These are phyloP conservation scores for Coracias cyanogaster DNA, from an alignment of 2,797 vertebrate genomes.

Conservation along the genomic window DNA sequence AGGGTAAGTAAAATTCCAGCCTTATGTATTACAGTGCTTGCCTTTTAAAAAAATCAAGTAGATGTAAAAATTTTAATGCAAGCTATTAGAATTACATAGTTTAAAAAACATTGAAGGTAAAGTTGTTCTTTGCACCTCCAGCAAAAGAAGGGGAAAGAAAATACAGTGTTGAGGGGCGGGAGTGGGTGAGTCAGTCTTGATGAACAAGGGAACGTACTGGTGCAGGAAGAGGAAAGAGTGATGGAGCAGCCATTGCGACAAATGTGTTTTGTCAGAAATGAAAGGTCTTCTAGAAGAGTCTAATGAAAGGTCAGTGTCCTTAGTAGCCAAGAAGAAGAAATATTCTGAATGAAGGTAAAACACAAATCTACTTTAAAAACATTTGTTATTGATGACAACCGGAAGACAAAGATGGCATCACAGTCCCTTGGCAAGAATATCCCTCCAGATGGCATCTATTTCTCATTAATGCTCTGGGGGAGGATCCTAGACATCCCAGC, in stretches of 20 bases:
- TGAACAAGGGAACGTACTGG: not conserved
- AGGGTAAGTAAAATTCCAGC: not conserved
- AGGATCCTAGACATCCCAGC: conserved; percentile 55
- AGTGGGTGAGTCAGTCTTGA: not conserved
- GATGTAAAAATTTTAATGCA: not conserved
- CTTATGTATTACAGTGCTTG: not conserved
- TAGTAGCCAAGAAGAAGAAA: not conserved
- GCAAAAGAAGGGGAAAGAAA: not conserved
- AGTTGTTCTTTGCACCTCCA: not conserved
- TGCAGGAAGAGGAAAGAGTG: not conserved
- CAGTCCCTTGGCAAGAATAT: conserved; percentile 43
- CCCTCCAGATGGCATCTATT: conserved; percentile 67
- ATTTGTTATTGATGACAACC: conserved; percentile 25
- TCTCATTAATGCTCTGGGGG: conserved; percentile 62
- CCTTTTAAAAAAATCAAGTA: not conserved
- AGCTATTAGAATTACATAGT: not conserved
- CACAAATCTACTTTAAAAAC: not conserved
- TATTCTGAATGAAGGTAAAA: not conserved
- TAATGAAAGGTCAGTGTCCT: not conserved
- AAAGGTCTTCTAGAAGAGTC: not conserved
- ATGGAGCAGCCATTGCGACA: not conserved
- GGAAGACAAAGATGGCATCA: conserved; percentile 34
- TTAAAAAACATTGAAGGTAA: not conserved
- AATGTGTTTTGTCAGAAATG: not conserved
- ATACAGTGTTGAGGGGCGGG: not conserved